A percentile compares a stretch with the other conserved stretches of the same genome.
Conservation (phyloP, 2,888 invertebrate genomes). For the Malthinus seriepunctatus region DNA sequence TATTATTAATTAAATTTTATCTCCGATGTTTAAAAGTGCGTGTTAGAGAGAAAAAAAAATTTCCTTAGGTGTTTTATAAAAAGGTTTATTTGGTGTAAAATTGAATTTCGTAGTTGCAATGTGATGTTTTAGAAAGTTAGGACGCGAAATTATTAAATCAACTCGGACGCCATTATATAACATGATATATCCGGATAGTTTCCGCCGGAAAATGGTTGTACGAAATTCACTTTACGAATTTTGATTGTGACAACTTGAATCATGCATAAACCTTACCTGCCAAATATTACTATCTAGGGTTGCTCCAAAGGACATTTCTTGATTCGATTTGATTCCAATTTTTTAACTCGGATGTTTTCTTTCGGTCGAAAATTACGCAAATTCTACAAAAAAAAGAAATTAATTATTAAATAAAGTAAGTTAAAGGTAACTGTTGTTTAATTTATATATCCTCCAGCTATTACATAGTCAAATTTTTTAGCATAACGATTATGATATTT, state of each 20-base stretch:
- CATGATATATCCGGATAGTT: conserved; percentile 57
- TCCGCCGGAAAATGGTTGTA: conserved; percentile 45
- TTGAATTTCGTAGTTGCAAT: conserved; percentile 11
- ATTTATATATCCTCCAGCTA: conserved; percentile 16
- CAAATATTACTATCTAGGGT: conserved; percentile 59
- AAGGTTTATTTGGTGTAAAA: conserved; percentile 1
- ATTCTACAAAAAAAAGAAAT: background rate
- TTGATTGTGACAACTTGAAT: background rate
- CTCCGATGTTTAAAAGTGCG: too few relatives aligned
- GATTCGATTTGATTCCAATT: background rate
- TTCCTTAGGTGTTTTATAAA: background rate
- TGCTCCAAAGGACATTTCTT: conserved; percentile 56
- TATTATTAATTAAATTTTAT: too few relatives aligned
- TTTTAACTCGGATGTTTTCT: too few relatives aligned
- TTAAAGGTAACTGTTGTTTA: conserved; percentile 17
- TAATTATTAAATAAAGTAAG: conserved; percentile 12
- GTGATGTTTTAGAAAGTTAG: conserved; percentile 19
- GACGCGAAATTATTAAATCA: conserved; percentile 52
- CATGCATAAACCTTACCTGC: conserved; percentile 53
- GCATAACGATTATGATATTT: conserved; percentile 12
- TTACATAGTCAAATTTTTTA: conserved; percentile 12
- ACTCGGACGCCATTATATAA: conserved; percentile 50
- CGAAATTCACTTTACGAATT: conserved; percentile 15
- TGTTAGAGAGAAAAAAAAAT: background rate
- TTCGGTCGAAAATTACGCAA: background rate